Evolutionary conservation across 2,888 invertebrate species (phyloP).

Genomic region (Aproaerema taeniolella): DNA sequence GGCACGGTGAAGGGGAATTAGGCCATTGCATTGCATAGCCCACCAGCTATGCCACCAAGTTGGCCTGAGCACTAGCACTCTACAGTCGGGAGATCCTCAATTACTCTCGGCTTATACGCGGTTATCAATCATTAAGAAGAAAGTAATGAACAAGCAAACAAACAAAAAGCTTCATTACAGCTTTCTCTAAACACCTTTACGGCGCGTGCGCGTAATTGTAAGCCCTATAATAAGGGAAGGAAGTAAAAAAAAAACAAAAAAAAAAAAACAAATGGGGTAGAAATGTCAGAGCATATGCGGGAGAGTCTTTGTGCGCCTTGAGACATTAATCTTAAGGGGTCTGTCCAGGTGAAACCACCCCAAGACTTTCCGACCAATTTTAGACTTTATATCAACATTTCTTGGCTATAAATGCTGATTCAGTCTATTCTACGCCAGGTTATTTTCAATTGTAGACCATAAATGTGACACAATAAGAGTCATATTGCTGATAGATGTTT

Average conservation of each 20-base stretch:
- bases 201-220: slow-evolving; percentile 17
- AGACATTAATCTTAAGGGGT: slow-evolving; percentile 20
- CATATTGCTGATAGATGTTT: no score
- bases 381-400: no score
- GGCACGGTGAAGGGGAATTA: no score
- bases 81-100: no score
- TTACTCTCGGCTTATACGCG: neutral
- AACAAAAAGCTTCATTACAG: slow-evolving; percentile 15
- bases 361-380: slow-evolving; percentile 9
- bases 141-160: slow-evolving; percentile 1
- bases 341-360: slow-evolving; percentile 18
- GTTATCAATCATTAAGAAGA: no score
- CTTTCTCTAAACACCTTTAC: slow-evolving; percentile 20
- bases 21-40: no score
- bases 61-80: no score
- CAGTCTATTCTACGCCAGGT: no score
- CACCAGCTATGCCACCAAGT: no score
- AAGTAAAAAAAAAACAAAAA: slow-evolving; percentile 11
- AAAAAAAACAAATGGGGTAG: slow-evolving; percentile 21
- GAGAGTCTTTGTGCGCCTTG: slow-evolving; percentile 11
- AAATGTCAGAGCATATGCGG: slow-evolving; percentile 28
- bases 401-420: no score
- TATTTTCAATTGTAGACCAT: no score
- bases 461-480: no score
- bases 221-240: slow-evolving; percentile 16